These are phyloP conservation scores for Drosophila fulvimacula DNA, from an alignment of 2,888 invertebrate genomes.

Conservation along the genomic window DNA sequence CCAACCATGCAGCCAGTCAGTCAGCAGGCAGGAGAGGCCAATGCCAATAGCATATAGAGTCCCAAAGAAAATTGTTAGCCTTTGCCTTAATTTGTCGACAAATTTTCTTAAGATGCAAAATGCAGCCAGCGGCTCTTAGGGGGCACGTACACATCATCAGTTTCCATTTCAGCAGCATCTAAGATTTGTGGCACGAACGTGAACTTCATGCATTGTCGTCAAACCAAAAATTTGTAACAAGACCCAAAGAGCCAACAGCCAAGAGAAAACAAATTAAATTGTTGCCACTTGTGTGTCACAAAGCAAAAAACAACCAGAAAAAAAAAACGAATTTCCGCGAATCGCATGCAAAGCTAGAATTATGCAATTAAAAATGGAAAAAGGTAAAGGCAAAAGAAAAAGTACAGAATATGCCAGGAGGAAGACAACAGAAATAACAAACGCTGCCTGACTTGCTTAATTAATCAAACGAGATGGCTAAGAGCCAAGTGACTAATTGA, in stretches of 20 bases:
- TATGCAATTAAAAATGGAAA: conserved; percentile 78
- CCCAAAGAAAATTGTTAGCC: conserved; percentile 63
- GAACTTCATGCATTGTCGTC: conserved; percentile 78
- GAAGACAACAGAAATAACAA: not conserved
- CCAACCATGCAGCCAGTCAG: conserved; percentile 16
- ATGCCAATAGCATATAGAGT: conserved; percentile 33
- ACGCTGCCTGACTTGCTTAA: conserved; percentile 41
- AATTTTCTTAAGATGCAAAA: conserved; percentile 55
- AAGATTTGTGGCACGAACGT: conserved; percentile 78
- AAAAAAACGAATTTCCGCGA: conserved; percentile 43
- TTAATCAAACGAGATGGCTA: conserved; percentile 54
- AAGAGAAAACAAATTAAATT: conserved; percentile 69
- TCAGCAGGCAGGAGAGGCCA: conserved; percentile 43
- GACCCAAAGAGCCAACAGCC: conserved; percentile 1
- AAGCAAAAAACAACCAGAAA: not conserved
- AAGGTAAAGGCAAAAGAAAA: conserved; percentile 21
- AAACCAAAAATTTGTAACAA: conserved; percentile 53
- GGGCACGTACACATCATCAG: conserved; percentile 58
- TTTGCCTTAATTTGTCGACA: conserved; percentile 77
- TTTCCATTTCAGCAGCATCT: conserved; percentile 63
- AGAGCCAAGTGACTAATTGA: conserved; percentile 28
- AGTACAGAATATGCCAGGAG: conserved; percentile 21
- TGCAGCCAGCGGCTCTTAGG: conserved; percentile 30
- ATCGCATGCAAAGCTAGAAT: conserved; percentile 71
- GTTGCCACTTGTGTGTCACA: conserved; percentile 64